A percentile compares a stretch with the other conserved stretches of the same genome.
Evolutionary conservation across 1,140 invertebrate genomes (phyloP).

Genomic region (Drosophila lini): DNA sequence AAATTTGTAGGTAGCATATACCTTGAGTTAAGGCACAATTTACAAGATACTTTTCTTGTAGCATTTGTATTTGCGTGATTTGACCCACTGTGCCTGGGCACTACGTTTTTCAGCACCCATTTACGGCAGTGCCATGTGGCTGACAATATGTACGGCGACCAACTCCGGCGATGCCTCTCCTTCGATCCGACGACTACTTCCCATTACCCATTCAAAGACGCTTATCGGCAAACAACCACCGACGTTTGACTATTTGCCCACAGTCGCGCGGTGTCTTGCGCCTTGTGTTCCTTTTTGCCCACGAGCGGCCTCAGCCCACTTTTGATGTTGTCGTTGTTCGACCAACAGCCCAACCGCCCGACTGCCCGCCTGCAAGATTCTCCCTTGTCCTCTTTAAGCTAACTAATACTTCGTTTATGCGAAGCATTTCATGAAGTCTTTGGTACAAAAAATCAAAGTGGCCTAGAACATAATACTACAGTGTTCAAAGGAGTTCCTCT

Average conservation of each 20-base stretch:
- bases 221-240: conserved; percentile 54
- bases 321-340: conserved; percentile 19
- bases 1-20: not conserved
- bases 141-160: conserved; percentile 8
- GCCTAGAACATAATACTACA: not conserved
- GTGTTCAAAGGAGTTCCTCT: no score
- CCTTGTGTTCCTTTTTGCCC: conserved; percentile 47
- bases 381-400: not conserved
- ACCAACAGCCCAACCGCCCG: not conserved
- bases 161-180: conserved; percentile 16
- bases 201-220: conserved; percentile 48
- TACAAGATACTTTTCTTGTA: not conserved
- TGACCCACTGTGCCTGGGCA: conserved; percentile 19
- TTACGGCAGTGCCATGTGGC: conserved; percentile 9
- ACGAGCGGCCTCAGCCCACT: conserved; percentile 67
- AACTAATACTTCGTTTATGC: conserved; percentile 5
- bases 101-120: conserved; percentile 20
- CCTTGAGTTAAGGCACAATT: not conserved
- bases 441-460: not conserved
- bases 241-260: conserved; percentile 50
- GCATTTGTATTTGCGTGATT: not conserved
- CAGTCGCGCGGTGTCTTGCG: conserved; percentile 21
- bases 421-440: not conserved
- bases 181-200: conserved; percentile 22
- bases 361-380: not conserved